These are phyloP conservation scores for Allygus modestus DNA, from an alignment of 2,888 invertebrate genomes.

Conservation along the genomic window DNA sequence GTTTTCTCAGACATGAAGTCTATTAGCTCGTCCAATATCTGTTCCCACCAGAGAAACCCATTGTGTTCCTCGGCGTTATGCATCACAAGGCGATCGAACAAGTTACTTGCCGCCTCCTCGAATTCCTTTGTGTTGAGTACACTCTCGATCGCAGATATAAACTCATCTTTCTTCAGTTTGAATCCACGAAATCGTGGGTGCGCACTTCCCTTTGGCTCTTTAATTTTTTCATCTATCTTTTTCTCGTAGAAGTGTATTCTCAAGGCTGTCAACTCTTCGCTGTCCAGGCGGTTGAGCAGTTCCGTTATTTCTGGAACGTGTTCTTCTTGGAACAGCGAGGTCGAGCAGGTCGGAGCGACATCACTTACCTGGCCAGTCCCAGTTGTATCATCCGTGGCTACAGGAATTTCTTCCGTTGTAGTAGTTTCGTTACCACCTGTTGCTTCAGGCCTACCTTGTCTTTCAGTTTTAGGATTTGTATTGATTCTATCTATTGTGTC, in stretches of 20 bases:
- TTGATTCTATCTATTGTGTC: conserved; percentile 77
- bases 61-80: conserved; percentile 70
- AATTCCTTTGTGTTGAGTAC: conserved; percentile 73
- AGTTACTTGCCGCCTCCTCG: conserved; percentile 71
- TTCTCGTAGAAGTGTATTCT: conserved; percentile 85
- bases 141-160: conserved; percentile 72
- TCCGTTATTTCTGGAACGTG: conserved; percentile 60
- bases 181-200: conserved; percentile 78
- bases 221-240: conserved; percentile 47
- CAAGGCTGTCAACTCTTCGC: conserved; percentile 89
- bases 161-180: conserved; percentile 73
- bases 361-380: no score
- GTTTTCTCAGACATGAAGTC: conserved; percentile 70
- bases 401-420: background rate
- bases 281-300: conserved; percentile 82
- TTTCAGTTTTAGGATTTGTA: background rate
- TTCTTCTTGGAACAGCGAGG: background rate
- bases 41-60: conserved; percentile 72
- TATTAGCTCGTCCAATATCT: conserved; percentile 74
- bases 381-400: background rate
- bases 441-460: conserved; percentile 70
- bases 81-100: conserved; percentile 73
- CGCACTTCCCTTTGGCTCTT: conserved; percentile 86
- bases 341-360: background rate
- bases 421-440: conserved; percentile 76